Conservation (phyloP, 1,140 invertebrate genomes). For the Rhynchophorus ferrugineus region DNA sequence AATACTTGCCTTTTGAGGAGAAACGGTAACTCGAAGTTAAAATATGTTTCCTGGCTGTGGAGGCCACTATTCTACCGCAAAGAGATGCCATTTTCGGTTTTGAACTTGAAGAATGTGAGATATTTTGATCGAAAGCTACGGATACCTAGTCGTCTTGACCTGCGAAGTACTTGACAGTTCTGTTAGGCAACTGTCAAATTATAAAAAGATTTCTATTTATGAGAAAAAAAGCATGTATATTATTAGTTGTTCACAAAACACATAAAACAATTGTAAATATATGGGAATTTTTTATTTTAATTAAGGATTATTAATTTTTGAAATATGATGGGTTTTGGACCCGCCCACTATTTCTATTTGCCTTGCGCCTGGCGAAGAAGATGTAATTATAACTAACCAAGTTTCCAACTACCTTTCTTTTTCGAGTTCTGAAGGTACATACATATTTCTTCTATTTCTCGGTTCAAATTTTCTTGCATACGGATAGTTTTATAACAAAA, state of each 20-base stretch:
- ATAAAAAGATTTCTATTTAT: too few species aligned
- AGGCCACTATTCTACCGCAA: background rate
- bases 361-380: too few species aligned
- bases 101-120: conserved; percentile 10
- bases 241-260: too few species aligned
- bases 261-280: too few species aligned
- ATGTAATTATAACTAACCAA: too few species aligned
- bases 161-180: background rate
- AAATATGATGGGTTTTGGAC: too few species aligned
- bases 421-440: background rate
- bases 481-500: background rate
- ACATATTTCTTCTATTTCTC: background rate
- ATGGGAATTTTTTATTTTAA: too few species aligned
- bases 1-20: background rate
- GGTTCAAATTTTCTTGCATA: background rate
- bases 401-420: too few species aligned
- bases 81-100: background rate
- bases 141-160: background rate
- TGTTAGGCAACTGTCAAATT: too few species aligned
- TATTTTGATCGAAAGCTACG: conserved; percentile 1
- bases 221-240: too few species aligned
- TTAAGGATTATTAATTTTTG: too few species aligned
- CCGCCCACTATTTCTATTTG: too few species aligned
- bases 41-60: conserved; percentile 1
- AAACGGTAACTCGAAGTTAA: background rate